Conservation (phyloP, 2,113 vertebrate genomes). For the Eublepharis macularius region DNA sequence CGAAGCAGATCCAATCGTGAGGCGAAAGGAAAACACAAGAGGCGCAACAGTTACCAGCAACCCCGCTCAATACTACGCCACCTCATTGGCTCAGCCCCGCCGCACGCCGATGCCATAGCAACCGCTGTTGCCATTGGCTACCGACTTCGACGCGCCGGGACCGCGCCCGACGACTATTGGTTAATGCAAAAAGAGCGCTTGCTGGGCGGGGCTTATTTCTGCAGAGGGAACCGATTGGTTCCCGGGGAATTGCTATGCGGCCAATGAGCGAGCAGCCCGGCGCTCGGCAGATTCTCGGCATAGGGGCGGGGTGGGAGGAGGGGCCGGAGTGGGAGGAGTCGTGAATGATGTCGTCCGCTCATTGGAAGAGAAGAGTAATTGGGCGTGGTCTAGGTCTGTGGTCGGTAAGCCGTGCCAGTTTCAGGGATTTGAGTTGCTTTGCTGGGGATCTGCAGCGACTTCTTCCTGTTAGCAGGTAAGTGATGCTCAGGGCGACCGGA, state of each 20-base stretch:
- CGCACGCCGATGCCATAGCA: not conserved
- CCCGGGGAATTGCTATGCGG: rapidly evolving
- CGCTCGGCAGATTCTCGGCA: conserved; percentile 63
- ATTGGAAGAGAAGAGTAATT: not conserved
- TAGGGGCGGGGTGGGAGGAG: rapidly evolving
- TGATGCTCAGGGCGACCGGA: rapidly evolving
- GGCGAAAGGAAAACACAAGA: not conserved
- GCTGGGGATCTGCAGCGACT: too few relatives aligned
- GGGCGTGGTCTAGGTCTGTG: not conserved
- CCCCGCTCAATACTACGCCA: rapidly evolving
- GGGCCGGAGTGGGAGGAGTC: not conserved
- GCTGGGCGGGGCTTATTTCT: rapidly evolving
- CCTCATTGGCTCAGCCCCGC: conserved; percentile 12
- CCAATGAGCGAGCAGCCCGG: conserved; percentile 32
- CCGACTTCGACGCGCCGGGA: rapidly evolving
- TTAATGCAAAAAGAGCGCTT: rapidly evolving
- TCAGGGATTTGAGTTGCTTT: too few relatives aligned
- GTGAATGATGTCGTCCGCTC: rapidly evolving
- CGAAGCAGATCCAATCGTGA: rapidly evolving
- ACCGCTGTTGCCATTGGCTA: not conserved
- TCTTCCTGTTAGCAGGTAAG: not conserved
- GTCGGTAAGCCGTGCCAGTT: not conserved
- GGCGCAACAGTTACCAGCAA: not conserved
- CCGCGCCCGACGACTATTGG: not conserved
- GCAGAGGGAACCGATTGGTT: conserved; percentile 19